Percentiles rank a stretch among this genome's conserved stretches.
Conservation (phyloP, 2,888 invertebrate species). For the Thumatha senex region DNA sequence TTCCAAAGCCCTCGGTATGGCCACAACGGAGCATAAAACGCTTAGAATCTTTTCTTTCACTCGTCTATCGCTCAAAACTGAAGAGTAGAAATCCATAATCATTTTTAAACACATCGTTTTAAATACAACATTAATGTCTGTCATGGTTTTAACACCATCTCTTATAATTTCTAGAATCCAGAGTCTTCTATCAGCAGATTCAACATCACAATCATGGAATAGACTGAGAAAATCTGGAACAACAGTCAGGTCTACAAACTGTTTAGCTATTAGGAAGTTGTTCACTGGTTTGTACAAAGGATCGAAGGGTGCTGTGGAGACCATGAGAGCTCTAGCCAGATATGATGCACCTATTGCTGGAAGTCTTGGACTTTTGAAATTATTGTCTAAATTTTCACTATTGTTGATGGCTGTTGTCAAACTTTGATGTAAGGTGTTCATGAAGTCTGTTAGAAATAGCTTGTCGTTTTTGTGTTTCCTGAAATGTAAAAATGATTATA, state of each 20-base stretch:
- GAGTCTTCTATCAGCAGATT: conserved; percentile 85
- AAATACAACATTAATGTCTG: conserved; percentile 89
- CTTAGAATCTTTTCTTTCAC: conserved; percentile 87
- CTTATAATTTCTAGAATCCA: conserved; percentile 91
- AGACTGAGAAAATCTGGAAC: conserved; percentile 95
- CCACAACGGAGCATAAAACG: conserved; percentile 84
- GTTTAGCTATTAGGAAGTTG: conserved; percentile 90
- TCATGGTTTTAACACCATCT: conserved; percentile 89
- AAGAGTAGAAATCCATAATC: conserved; percentile 87
- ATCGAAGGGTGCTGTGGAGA: conserved; percentile 89
- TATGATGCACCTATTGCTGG: conserved; percentile 87
- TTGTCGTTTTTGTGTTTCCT: conserved; percentile 85
- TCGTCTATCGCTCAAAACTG: conserved; percentile 84
- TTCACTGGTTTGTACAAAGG: conserved; percentile 91
- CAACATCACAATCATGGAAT: conserved; percentile 90
- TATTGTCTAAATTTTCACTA: conserved; percentile 30
- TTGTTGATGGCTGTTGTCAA: conserved; percentile 62
- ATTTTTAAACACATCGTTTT: conserved; percentile 90
- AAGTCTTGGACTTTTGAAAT: conserved; percentile 70
- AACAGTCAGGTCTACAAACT: conserved; percentile 88
- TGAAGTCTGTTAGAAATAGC: conserved; percentile 86
- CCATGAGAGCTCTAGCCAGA: conserved; percentile 87
- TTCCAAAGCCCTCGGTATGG: conserved; percentile 85
- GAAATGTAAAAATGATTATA: conserved; percentile 29
- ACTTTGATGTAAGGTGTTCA: conserved; percentile 87